Percentiles rank a stretch among this genome's conserved stretches.
Conservation (phyloP, 2,888 invertebrate genomes). For the Thymelicus sylvestris region DNA sequence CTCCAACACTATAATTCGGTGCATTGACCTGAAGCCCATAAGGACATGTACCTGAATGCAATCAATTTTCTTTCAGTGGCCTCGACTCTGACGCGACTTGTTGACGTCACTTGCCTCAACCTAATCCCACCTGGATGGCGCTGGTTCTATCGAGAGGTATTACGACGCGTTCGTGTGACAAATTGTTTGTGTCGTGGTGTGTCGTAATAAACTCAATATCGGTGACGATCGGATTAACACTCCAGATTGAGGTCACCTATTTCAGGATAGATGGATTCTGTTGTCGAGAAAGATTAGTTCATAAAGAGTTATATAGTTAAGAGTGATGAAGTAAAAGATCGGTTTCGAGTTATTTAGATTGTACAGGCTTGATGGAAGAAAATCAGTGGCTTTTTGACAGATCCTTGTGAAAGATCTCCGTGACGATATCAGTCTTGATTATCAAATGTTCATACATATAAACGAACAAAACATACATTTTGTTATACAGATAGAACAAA, state of each 20-base stretch:
- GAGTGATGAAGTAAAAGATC: too few species aligned
- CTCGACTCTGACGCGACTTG: conserved; percentile 8
- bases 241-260: conserved; percentile 23
- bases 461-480: too few species aligned
- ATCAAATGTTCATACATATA: too few species aligned
- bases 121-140: conserved; percentile 19
- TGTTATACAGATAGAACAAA: too few species aligned
- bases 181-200: conserved; percentile 36
- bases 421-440: too few species aligned
- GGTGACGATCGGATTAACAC: conserved; percentile 23
- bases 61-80: conserved; percentile 17
- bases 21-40: neutral
- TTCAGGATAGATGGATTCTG: neutral
- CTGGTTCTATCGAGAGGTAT: conserved; percentile 13
- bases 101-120: conserved; percentile 7
- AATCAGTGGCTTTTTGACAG: too few species aligned
- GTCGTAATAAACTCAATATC: conserved; percentile 32
- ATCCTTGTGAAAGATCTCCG: too few species aligned
- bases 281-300: neutral
- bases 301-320: neutral
- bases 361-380: too few species aligned
- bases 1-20: neutral
- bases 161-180: conserved; percentile 31
- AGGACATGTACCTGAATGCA: conserved; percentile 6
- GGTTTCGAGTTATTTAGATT: too few species aligned